Percentiles rank a stretch among this genome's conserved stretches.
Conservation (phyloP, 2,888 invertebrate genomes). For the Plagodis pulveraria region DNA sequence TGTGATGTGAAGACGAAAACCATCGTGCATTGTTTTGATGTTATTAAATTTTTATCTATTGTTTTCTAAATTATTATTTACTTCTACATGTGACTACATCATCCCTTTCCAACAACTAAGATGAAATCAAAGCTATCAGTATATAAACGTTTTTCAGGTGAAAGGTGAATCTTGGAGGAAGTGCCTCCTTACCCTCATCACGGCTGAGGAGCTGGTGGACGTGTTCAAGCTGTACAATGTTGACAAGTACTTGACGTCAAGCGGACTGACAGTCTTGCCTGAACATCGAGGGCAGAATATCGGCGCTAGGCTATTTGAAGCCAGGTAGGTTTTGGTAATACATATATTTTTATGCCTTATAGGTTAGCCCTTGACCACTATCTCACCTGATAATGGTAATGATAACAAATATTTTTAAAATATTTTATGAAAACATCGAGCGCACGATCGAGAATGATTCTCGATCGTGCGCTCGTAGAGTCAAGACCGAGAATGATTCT, state of each 20-base stretch:
- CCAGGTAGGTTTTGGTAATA: conserved; percentile 48
- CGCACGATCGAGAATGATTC: no score
- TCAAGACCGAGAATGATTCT: no score
- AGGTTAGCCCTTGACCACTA: background rate
- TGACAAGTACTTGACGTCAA: conserved; percentile 65
- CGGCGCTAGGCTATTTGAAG: conserved; percentile 66
- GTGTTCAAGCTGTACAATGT: conserved; percentile 65
- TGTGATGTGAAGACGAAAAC: no score
- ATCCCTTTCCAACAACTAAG: no score
- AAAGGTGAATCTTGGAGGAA: conserved; percentile 67
- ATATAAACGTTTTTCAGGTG: conserved; percentile 45
- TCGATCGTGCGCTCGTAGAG: no score
- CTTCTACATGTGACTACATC: no score
- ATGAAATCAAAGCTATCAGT: background rate
- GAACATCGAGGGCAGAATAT: conserved; percentile 74
- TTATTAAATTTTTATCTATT: no score
- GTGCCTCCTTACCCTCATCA: conserved; percentile 53
- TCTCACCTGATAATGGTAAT: background rate
- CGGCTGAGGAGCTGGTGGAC: conserved; percentile 58
- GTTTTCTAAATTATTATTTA: no score
- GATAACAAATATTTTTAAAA: no score
- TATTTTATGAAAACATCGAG: no score
- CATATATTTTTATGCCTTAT: background rate
- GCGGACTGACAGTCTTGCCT: conserved; percentile 70
- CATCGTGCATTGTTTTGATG: no score